Base-by-base conservation (phyloP, 2,888 invertebrate species). In the Agrilus cyanescens region DNA sequence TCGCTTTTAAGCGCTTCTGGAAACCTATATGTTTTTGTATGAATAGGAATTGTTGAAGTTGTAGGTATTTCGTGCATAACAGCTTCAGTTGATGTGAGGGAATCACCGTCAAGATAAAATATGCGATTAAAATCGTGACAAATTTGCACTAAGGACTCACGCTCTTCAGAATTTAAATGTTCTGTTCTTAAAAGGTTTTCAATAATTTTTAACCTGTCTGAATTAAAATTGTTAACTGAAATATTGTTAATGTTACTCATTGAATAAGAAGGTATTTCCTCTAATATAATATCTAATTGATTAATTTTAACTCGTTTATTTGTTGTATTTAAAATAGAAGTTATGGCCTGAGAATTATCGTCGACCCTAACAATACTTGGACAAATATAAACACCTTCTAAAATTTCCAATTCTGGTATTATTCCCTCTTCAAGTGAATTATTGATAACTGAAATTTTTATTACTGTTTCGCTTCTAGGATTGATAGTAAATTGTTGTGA, bases 1-100 rank as follows among this genome's bases (percentile, higher is more conserved):
- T n/a, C n/a, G n/a, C n/a, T 32, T 63, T 40, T 16, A 13, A n/a
- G 34, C 13, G 13, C 34, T 13, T 34, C 34, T 10, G 34, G 34
- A 13, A 12, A 34, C 34, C 34, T 34, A 34, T 34, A 34, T n/a
- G 34, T 12, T 34, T 34, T 34, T 12, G 34, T n/a, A n/a, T 13
- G 8, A 8, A 34, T 13, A 13, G 34, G 34, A 12, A n/a, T 34
- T 34, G 8, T 10, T 8, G 34, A 34, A 12, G 34, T n/a, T 13
- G 34, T 34, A n/a, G 34, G 34, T 12, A 34, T 34, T 8, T 12
- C 12, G 12, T 34, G 34, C 8, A 13, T 12, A 12, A 34, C 12
- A 13, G 7, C 12, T n/a, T 34, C 34, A n/a, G 34, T 34, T 7
- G 7, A 34, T 7, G 34, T 12, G 8, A 34, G 12, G 12, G 8